Base-by-base conservation (phyloP, 1,140 invertebrate species). In the Popillia japonica region DNA sequence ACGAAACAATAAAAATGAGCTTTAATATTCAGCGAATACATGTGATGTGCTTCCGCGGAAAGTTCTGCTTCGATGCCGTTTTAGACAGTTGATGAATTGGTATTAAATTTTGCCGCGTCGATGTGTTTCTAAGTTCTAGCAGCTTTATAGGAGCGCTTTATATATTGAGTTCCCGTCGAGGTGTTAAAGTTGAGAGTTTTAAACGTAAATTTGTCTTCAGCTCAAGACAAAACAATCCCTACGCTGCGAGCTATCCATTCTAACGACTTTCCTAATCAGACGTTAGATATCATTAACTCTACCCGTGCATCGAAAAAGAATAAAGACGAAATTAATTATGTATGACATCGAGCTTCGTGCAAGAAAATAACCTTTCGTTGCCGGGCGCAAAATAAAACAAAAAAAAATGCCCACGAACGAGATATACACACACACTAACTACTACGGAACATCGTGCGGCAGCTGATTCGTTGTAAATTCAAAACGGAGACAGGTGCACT, bases 401-500 rank as follows among this genome's bases (percentile, higher is more conserved):
- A 68, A 34, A 27, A 68, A 17, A 55, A n/a, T 3, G 14, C 17
- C 27, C n/a, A n/a, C n/a, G 27, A 34, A 34, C 2, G 27, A 34
- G 27, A 34, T 34, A 34, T 34, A 34, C 27, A 48, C 44, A 48
- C 44, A 48, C 10, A 48, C 44, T 17, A 48, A 17, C 10, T 14
- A 48, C 44, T 10, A 48, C 2, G 44, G n/a, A 17, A 17, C 10
- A 10, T 14, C 10, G 44, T 17, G 44, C 20, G 68, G 75, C 78
- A 79, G 80, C 75, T 81, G 79, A 79, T 81, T 76, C 78, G 80
- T 77, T 41, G 59, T 72, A 78, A 78, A 78, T 79, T 78, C 64
- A 20, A 79, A 76, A 34, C 27, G 44, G n/a, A 22, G 80, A 81
- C 80, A 81, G 80, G 80, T 81, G 80, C 77, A 78, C 68, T 75